These are phyloP conservation scores for Okamejei kenojei DNA, from an alignment of 2,797 vertebrate genomes.

Conservation along the genomic window DNA sequence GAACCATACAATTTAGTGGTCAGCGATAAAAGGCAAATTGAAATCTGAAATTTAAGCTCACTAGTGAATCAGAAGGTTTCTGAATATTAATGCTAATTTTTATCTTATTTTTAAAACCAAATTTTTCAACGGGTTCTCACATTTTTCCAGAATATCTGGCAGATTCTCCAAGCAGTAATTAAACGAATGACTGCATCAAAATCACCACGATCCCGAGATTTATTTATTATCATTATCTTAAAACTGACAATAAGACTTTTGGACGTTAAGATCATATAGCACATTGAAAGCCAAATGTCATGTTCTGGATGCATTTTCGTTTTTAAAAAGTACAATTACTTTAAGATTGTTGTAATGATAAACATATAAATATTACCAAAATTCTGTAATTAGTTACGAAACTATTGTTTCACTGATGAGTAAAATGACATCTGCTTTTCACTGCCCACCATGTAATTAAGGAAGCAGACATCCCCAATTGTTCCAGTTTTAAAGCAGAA, in stretches of 20 bases:
- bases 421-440: background rate
- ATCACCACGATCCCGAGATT: background rate
- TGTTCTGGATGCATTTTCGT: background rate
- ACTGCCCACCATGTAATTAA: background rate
- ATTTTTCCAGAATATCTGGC: background rate
- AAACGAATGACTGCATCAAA: background rate
- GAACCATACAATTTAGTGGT: background rate
- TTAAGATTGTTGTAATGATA: background rate
- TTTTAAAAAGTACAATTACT: background rate
- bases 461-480: background rate
- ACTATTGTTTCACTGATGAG: background rate
- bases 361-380: background rate
- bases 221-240: background rate
- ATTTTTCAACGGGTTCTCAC: background rate
- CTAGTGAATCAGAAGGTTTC: background rate
- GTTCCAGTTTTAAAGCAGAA: background rate
- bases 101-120: background rate
- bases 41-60: background rate
- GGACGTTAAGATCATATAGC: no score
- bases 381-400: background rate
- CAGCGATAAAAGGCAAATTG: conserved; percentile 1
- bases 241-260: no score
- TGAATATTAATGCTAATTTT: background rate
- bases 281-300: background rate
- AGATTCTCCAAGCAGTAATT: background rate